Evolutionary conservation across 2,888 invertebrate genomes (phyloP), one percentile per base, ranked within the genome.

Genomic region (Chymomyza amoena): DNA sequence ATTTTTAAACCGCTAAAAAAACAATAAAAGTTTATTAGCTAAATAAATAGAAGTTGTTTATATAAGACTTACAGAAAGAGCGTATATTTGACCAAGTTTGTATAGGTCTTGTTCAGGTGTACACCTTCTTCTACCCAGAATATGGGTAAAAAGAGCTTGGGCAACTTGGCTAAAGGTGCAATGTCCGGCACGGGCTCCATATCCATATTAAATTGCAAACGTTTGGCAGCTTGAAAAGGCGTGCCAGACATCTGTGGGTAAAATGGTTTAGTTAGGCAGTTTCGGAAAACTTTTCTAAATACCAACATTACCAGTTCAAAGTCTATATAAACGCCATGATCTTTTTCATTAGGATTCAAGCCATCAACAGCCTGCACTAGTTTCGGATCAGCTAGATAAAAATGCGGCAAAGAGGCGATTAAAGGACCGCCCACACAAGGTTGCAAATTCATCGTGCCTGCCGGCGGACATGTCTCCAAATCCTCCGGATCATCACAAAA

Each of bases 61-160:
- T n/a, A 3, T 16, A 39, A 9, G 15, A 85, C 91, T 86, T 71
- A 91, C 91, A 91, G 79, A 72, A 91, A 91, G 6, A 91, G 73
- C 2, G 90, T 90, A 39, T 91, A 91, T 69, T 95, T 94, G 50
- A 96, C 89, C 92, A 94, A 94, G 63, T 93, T 94, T 6, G 95
- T 94, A 80, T 93, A 95, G 0, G 95, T 94, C 76, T 93, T 94
- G 86, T 95, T 95, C 10, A 96, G 87, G 0, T 93, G 93, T 0
- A 95, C 92, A 7, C 95, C 95, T 94, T 97, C 97, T 84, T 96
- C 96, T 0, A 96, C 92, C 97, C 97, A 97, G 79, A 97, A 94
- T 2, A 96, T 15, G 0, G 97, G 97, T 16, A 95, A 89, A 0
- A 96, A 90, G 0, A 94, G 93, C 6, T 93, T 92, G 0, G 95